Evolutionary conservation across 2,113 vertebrate genomes (phyloP).

Genomic region (Stercorarius parasiticus): DNA sequence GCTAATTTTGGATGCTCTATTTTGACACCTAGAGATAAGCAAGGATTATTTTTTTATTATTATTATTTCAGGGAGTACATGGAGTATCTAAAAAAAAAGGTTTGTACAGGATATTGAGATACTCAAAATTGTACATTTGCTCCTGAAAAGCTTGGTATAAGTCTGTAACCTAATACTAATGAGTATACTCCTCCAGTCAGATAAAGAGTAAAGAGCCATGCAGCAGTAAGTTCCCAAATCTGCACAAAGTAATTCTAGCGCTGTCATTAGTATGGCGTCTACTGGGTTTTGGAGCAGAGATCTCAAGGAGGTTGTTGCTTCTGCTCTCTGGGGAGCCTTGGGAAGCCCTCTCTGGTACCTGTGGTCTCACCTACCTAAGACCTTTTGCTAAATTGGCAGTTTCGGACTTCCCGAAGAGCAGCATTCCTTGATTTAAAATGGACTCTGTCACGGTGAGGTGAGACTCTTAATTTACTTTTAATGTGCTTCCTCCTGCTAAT

Average conservation of each 20-base stretch:
- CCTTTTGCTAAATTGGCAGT: background rate
- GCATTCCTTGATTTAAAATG: conserved; percentile 22
- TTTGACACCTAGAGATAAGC: background rate
- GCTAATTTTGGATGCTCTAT: background rate
- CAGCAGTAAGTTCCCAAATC: background rate
- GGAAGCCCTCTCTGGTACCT: background rate
- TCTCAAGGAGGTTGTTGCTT: background rate
- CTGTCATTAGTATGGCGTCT: accelerated
- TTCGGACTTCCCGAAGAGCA: background rate
- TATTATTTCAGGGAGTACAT: background rate
- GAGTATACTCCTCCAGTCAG: background rate
- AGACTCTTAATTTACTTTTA: conserved; percentile 14
- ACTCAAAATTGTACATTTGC: background rate
- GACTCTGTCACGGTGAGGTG: background rate
- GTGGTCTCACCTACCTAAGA: background rate
- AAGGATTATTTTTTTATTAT: background rate
- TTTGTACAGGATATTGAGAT: background rate
- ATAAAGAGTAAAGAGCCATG: background rate
- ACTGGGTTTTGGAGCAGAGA: background rate
- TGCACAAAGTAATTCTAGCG: background rate
- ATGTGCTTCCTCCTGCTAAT: background rate
- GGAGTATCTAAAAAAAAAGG: background rate
- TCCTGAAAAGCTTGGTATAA: background rate
- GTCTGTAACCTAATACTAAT: background rate
- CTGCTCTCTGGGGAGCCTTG: background rate